phyloP scores from a whole-genome alignment of 2,113 vertebrate species.

The Pelodiscus sinensis region DNA sequence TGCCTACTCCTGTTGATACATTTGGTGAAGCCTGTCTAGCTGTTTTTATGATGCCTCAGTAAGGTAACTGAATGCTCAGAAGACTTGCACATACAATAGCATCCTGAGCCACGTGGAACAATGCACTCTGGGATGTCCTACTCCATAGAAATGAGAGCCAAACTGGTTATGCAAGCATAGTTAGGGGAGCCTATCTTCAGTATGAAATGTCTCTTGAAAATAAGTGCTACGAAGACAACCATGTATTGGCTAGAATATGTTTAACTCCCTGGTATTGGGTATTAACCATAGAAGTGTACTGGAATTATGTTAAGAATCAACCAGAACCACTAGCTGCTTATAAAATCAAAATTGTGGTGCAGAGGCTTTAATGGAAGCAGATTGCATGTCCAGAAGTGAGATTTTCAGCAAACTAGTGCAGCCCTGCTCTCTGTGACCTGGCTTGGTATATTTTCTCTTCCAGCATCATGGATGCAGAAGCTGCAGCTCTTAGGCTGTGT shows the following conservation, averaged over 20 bases:
- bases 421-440: fast-evolving
- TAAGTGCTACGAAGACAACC: neutral
- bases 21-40: neutral
- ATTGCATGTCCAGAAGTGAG: neutral
- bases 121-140: neutral
- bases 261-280: neutral
- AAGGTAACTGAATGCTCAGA: neutral
- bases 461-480: neutral
- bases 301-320: neutral
- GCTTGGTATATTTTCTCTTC: neutral
- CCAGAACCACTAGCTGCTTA: neutral
- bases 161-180: neutral
- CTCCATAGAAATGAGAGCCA: neutral
- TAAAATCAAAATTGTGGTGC: neutral
- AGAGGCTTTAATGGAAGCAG: neutral
- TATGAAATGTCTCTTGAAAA: neutral
- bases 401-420: neutral
- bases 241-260: neutral
- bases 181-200: neutral
- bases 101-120: neutral
- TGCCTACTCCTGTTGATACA: neutral
- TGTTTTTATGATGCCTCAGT: neutral
- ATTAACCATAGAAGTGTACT: neutral
- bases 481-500: neutral
- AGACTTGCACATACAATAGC: neutral